phyloP scores from a whole-genome alignment of 1,140 invertebrate genomes.

The Drosophila nannoptera region DNA sequence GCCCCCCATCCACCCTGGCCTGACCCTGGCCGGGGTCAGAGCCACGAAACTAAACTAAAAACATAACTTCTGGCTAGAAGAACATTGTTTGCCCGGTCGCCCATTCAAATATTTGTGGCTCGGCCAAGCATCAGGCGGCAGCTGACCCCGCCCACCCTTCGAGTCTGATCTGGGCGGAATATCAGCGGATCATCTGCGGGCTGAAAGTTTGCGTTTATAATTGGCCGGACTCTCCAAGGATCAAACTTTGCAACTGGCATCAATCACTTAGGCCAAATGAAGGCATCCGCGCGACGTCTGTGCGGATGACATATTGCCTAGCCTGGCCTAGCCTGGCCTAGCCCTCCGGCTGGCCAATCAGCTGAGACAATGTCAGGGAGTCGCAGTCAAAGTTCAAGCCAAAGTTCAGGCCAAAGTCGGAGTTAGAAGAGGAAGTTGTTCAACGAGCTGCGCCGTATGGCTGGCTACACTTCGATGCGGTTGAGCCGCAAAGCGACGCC shows the following conservation, averaged over 20 bases:
- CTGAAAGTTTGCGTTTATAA: conserved; percentile 15
- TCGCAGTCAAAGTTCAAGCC: conserved; percentile 7
- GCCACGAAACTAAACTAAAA: conserved; percentile 59
- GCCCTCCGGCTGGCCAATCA: conserved; percentile 25
- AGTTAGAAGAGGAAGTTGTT: background rate
- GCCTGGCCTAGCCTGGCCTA: too few relatives aligned
- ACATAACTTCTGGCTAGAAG: conserved; percentile 55
- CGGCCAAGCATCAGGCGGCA: conserved; percentile 26
- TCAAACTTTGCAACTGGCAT: conserved; percentile 52
- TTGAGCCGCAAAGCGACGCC: background rate
- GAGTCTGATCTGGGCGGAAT: too few relatives aligned
- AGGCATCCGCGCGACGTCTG: conserved; percentile 34
- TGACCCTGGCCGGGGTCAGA: background rate
- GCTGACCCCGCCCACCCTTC: too few relatives aligned
- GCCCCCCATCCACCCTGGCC: too few relatives aligned
- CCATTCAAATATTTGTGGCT: conserved; percentile 68
- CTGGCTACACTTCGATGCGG: background rate
- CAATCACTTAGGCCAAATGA: conserved; percentile 64
- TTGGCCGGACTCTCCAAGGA: conserved; percentile 30
- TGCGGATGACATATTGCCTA: conserved; percentile 43
- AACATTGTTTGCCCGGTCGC: conserved; percentile 68
- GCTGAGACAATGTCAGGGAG: conserved; percentile 32
- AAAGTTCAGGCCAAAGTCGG: conserved; percentile 1
- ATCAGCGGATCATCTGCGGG: too few relatives aligned
- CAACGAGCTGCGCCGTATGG: background rate